Base-by-base conservation (phyloP, 2,888 invertebrate genomes). In the Melieria crassipennis region DNA sequence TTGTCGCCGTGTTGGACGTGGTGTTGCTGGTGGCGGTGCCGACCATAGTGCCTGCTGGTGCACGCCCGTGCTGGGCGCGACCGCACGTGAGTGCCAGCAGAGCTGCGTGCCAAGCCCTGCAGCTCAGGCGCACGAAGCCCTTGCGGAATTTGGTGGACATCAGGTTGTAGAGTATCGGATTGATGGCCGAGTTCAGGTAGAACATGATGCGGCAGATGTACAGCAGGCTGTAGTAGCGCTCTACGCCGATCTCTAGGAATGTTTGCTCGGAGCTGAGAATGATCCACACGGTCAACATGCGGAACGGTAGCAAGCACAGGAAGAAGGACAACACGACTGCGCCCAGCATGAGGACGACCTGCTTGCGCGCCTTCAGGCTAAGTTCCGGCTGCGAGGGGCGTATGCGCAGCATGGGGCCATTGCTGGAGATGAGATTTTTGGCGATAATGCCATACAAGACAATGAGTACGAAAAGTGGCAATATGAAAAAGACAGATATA, bases 71-170 rank as follows among this genome's bases (percentile, higher is more conserved):
- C 65, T 52, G 75, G 64, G 77, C 73, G 62, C 78, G 79, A 16
- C 81, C 83, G 69, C 81, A 75, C 1, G 78, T 79, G 7, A 81
- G 52, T 2, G 80, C 57, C n/a, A 71, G 62, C 1, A 78, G 47
- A 4, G 81, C 62, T 4, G 71, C n/a, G 4, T 70, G 68, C 61
- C 79, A 80, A 4, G 76, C 73, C 50, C 73, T 73, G 43, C 78
- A 78, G 48, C 91, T 93, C 0, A 94, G 89, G 80, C 89, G 90
- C 70, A 92, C 88, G 80, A 95, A 95, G 0, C 94, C 94, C 70
- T 91, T 90, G 4, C 96, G 91, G 83, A 97, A 97, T 87, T 95
- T 96, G 4, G 95, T 94, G 57, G 95, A 95, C 93, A 96, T 95
- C 75, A 96, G 88, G 84, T 96, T 96, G 84, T 97, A 97, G n/a